Conservation (phyloP, 2,113 vertebrate genomes). For the Petromus typicus region DNA sequence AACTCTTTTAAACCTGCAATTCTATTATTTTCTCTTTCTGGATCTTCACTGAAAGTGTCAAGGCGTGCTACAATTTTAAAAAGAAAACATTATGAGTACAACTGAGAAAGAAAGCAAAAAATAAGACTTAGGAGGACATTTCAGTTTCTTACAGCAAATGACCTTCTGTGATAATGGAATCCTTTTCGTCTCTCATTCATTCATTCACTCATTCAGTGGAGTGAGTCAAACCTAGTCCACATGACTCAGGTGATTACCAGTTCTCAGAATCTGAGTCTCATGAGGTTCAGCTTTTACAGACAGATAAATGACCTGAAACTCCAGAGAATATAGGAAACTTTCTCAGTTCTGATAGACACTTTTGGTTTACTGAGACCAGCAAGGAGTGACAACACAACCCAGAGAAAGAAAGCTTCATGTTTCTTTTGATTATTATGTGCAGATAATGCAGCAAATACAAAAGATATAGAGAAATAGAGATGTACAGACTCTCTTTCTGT, state of each 20-base stretch:
- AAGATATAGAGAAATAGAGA: not conserved
- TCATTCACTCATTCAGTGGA: not conserved
- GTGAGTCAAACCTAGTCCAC: not conserved
- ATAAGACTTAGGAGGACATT: not conserved
- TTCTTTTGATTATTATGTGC: not conserved
- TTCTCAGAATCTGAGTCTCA: not conserved
- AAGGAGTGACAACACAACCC: not conserved
- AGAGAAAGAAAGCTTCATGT: not conserved
- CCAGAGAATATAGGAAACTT: not conserved
- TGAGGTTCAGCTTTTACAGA: not conserved
- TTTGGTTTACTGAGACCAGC: not conserved
- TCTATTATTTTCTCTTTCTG: not conserved
- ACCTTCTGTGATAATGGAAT: not conserved
- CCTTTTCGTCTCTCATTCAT: not conserved
- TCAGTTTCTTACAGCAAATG: not conserved
- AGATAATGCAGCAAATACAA: not conserved
- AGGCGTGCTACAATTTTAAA: not conserved
- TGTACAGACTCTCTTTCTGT: not conserved
- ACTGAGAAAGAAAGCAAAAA: not conserved
- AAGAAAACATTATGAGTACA: not conserved
- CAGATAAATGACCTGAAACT: not conserved
- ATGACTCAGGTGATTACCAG: not conserved
- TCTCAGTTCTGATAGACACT: not conserved
- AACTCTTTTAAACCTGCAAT: not conserved
- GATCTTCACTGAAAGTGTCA: not conserved